Evolutionary conservation across 2,797 vertebrate genomes (phyloP).

Genomic region (Falco biarmicus): DNA sequence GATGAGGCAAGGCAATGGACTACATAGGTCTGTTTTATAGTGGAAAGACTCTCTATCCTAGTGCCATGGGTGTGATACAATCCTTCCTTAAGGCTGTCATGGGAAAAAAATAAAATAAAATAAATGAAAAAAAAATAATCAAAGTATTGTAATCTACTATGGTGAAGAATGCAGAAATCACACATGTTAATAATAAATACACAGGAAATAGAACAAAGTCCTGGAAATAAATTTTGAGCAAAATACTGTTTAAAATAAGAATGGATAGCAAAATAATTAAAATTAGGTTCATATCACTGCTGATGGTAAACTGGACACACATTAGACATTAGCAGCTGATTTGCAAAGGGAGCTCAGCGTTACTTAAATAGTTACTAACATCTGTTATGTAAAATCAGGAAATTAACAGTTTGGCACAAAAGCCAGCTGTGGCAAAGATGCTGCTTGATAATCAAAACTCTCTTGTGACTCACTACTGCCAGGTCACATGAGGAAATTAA

Average conservation of each 20-base stretch:
- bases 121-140: neutral
- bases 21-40: neutral
- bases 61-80: neutral
- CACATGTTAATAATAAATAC: neutral
- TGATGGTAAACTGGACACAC: neutral
- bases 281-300: neutral
- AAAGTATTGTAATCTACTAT: neutral
- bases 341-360: neutral
- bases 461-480: neutral
- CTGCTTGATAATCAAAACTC: neutral
- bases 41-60: neutral
- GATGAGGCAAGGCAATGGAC: neutral
- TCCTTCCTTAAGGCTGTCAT: neutral
- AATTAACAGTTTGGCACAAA: neutral
- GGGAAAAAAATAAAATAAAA: neutral
- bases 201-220: neutral
- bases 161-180: neutral
- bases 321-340: neutral
- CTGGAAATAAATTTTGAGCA: neutral
- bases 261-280: neutral
- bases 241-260: neutral
- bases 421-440: neutral
- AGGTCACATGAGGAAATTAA: constrained; percentile 3
- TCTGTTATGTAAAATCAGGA: neutral
- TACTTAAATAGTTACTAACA: neutral